Percentiles rank a stretch among this genome's conserved stretches.
Evolutionary conservation across 2,113 vertebrate genomes (phyloP).

Genomic region (Poeciliopsis turrubarensis): DNA sequence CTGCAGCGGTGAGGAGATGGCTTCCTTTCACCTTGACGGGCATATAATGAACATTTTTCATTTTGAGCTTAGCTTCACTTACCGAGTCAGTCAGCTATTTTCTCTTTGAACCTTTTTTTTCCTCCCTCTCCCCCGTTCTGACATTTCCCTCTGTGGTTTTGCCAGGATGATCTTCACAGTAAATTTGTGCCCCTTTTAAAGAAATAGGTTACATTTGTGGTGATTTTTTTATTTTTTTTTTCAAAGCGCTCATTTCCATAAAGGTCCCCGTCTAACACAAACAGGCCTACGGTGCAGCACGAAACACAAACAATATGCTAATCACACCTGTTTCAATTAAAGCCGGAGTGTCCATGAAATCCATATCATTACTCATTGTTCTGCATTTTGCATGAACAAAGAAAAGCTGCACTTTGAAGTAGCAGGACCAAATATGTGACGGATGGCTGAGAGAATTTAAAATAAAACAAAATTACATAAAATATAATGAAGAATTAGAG

Average conservation of each 20-base stretch:
- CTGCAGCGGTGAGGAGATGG: slow-evolving; percentile 60
- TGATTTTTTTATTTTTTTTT: slow-evolving; percentile 40
- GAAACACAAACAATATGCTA: slow-evolving; percentile 69
- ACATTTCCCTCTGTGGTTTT: slow-evolving; percentile 70
- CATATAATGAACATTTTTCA: slow-evolving; percentile 77
- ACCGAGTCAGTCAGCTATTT: slow-evolving; percentile 72
- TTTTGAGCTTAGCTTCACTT: slow-evolving; percentile 74
- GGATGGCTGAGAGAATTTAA: slow-evolving; percentile 3
- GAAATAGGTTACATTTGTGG: slow-evolving; percentile 58
- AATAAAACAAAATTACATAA: neutral
- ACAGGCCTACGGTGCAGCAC: slow-evolving; percentile 39
- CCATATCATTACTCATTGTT: slow-evolving; percentile 56
- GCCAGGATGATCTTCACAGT: slow-evolving; percentile 70
- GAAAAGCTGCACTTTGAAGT: slow-evolving; percentile 38
- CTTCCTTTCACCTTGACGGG: slow-evolving; percentile 75
- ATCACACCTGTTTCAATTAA: slow-evolving; percentile 67
- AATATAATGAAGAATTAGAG: neutral
- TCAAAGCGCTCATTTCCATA: slow-evolving; percentile 63
- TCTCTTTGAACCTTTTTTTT: slow-evolving; percentile 53
- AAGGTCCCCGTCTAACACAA: slow-evolving; percentile 45
- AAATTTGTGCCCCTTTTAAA: slow-evolving; percentile 65
- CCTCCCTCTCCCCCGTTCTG: slow-evolving; percentile 23
- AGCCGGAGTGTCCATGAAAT: slow-evolving; percentile 45
- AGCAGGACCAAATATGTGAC: slow-evolving; percentile 2
- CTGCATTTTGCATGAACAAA: slow-evolving; percentile 29